Conservation (phyloP, 2,888 invertebrate genomes). For the Vannuccia rotundouncinata region DNA sequence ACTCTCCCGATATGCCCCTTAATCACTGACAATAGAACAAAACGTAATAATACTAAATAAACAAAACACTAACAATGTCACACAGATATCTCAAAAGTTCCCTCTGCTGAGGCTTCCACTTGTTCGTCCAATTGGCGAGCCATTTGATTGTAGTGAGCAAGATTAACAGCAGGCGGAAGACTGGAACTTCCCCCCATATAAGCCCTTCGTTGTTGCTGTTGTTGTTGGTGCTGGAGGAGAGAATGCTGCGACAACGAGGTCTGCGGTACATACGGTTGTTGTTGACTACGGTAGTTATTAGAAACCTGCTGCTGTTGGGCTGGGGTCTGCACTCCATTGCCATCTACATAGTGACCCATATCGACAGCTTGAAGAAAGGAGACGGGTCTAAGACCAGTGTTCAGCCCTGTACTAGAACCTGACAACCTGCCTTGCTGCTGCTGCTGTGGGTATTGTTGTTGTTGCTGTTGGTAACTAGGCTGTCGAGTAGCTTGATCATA, state of each 20-base stretch:
- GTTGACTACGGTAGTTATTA: neutral
- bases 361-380: constrained; percentile 11
- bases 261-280: constrained; percentile 6
- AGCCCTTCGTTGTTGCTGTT: neutral
- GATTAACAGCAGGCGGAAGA: neutral
- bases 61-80: too few species aligned
- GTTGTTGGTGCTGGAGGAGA: neutral
- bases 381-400: neutral
- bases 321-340: too few species aligned
- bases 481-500: neutral
- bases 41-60: too few species aligned
- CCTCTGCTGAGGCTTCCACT: constrained; percentile 1
- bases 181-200: neutral
- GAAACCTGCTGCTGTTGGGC: neutral
- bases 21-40: too few species aligned
- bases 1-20: too few species aligned
- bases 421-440: neutral
- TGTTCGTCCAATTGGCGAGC: constrained; percentile 14
- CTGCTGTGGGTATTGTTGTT: neutral
- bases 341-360: neutral
- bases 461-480: neutral
- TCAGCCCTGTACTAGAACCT: neutral
- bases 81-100: constrained; percentile 14
- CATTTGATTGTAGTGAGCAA: constrained; percentile 7
- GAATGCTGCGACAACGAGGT: neutral